Evolutionary conservation across 2,888 invertebrate species (phyloP).

Genomic region (Ennomos quercinarius): DNA sequence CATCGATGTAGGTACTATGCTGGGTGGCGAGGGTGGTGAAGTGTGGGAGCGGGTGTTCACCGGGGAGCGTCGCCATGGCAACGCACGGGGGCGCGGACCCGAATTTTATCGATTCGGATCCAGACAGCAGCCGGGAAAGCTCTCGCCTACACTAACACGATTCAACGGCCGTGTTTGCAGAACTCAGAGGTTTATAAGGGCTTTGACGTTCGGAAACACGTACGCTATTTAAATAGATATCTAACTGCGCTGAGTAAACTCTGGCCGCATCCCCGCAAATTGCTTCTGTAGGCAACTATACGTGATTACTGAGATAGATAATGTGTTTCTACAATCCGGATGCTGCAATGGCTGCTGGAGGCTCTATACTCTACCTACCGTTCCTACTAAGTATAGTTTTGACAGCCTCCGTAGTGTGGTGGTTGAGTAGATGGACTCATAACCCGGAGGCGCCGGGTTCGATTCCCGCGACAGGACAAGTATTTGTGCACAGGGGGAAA

Average conservation of each 20-base stretch:
- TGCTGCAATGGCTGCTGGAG: conserved; percentile 8
- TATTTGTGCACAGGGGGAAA: too few relatives aligned
- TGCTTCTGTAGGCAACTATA: conserved; percentile 43
- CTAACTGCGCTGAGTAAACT: conserved; percentile 44
- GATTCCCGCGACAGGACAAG: too few relatives aligned
- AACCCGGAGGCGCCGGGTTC: too few relatives aligned
- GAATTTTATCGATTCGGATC: conserved; percentile 84
- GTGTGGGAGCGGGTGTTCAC: conserved; percentile 53
- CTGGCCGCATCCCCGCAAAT: conserved; percentile 51
- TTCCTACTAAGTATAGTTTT: too few relatives aligned
- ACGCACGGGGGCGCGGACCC: conserved; percentile 82
- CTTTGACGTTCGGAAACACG: conserved; percentile 76
- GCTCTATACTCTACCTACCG: conserved; percentile 14
- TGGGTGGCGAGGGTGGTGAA: conserved; percentile 62
- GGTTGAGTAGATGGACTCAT: too few relatives aligned
- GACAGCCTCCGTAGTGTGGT: too few relatives aligned
- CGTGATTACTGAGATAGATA: conserved; percentile 45
- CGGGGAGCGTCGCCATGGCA: conserved; percentile 72
- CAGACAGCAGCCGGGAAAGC: conserved; percentile 81
- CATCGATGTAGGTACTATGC: conserved; percentile 79
- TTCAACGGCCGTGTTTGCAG: conserved; percentile 81
- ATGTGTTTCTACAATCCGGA: conserved; percentile 21
- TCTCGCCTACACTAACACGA: conserved; percentile 80
- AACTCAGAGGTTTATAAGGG: conserved; percentile 79
- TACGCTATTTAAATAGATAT: conserved; percentile 64